phyloP scores from a whole-genome alignment of 2,888 invertebrate genomes.

The Campoletis raptor region DNA sequence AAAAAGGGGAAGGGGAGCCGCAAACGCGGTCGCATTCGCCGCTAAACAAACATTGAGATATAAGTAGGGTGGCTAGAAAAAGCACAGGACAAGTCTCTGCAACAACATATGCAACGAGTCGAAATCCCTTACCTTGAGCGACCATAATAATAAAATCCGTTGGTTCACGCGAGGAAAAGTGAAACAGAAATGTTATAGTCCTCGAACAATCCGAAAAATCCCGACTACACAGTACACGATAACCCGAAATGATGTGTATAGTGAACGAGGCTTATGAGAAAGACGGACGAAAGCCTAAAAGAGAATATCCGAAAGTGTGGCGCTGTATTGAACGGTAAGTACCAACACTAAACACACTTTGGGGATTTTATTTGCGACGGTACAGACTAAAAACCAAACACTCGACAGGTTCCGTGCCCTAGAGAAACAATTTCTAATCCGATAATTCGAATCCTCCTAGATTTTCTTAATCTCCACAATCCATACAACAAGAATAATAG shows the following conservation, averaged over 20 bases:
- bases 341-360: slow-evolving; percentile 4
- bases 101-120: slow-evolving; percentile 60
- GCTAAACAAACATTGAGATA: slow-evolving; percentile 12
- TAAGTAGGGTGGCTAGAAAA: slow-evolving; percentile 29
- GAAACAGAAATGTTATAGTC: slow-evolving; percentile 15
- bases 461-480: slow-evolving; percentile 24
- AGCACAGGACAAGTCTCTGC: slow-evolving; percentile 14
- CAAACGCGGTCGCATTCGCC: neutral
- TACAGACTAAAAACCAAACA: slow-evolving; percentile 76
- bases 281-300: neutral
- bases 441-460: slow-evolving; percentile 31
- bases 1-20: neutral
- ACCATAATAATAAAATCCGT: slow-evolving; percentile 41
- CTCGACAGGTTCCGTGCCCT: slow-evolving; percentile 80
- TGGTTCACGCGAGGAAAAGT: slow-evolving; percentile 21
- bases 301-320: slow-evolving; percentile 36
- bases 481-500: slow-evolving; percentile 14
- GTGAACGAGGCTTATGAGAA: slow-evolving; percentile 52
- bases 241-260: slow-evolving; percentile 50
- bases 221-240: slow-evolving; percentile 51
- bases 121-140: slow-evolving; percentile 39
- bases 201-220: slow-evolving; percentile 27
- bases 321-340: slow-evolving; percentile 43
- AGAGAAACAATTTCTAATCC: slow-evolving; percentile 73
- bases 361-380: slow-evolving; percentile 15